A percentile compares a stretch with the other conserved stretches of the same genome.
Evolutionary conservation across 2,113 vertebrate species (phyloP).

Genomic region (Neofelis nebulosa): DNA sequence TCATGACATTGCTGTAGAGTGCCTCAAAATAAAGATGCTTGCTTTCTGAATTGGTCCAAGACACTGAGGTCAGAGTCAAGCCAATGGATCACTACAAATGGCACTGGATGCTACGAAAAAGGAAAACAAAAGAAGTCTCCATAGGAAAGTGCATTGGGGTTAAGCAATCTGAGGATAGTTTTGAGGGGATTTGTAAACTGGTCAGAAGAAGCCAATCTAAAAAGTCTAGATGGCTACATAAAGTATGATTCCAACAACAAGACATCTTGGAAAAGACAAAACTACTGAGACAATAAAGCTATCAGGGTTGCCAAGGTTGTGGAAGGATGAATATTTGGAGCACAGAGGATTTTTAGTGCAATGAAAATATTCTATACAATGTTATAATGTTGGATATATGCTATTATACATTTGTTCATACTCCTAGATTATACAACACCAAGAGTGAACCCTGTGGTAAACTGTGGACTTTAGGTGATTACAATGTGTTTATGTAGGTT

Average conservation of each 20-base stretch:
- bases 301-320: neutral
- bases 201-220: neutral
- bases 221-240: neutral
- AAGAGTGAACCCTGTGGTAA: neutral
- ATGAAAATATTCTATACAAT: neutral
- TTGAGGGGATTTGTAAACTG: neutral
- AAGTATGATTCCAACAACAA: neutral
- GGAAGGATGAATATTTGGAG: neutral
- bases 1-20: neutral
- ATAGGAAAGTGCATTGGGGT: neutral
- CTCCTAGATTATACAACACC: neutral
- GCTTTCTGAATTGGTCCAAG: neutral
- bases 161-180: neutral
- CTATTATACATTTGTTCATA: neutral
- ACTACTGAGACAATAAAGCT: neutral
- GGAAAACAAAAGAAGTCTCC: neutral
- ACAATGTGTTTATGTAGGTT: neutral
- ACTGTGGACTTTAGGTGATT: neutral
- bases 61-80: neutral
- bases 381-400: neutral
- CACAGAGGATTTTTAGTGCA: neutral
- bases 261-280: neutral
- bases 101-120: neutral
- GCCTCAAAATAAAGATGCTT: neutral
- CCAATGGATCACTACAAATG: neutral